These are phyloP conservation scores for Anisognathus igniventris DNA, from an alignment of 2,797 vertebrate species.

Conservation along the genomic window DNA sequence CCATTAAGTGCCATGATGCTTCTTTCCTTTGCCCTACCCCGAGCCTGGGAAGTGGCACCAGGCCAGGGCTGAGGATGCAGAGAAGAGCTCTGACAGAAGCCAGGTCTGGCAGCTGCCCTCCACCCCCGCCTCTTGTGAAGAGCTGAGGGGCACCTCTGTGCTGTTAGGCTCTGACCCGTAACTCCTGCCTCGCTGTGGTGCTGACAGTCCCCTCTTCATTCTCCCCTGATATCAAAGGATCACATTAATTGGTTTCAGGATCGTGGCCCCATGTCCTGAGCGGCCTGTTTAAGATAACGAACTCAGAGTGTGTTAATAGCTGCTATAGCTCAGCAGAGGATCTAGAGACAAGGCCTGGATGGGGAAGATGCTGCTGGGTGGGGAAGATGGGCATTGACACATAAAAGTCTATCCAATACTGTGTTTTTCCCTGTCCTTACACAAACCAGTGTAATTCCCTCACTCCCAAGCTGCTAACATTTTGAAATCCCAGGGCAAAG, in stretches of 20 bases:
- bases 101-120: not conserved
- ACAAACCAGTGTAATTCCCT: not conserved
- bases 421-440: not conserved
- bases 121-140: not conserved
- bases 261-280: conserved; percentile 50
- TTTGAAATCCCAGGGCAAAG: not conserved
- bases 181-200: not conserved
- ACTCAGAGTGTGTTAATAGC: conserved; percentile 43
- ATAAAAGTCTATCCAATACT: not conserved
- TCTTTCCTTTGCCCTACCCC: not conserved
- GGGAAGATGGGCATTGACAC: not conserved
- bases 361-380: not conserved
- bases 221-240: conserved; percentile 47
- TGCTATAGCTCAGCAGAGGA: not conserved
- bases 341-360: not conserved
- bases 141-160: conserved; percentile 23
- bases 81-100: not conserved
- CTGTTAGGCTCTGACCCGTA: conserved; percentile 51
- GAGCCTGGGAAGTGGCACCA: not conserved
- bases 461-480: not conserved
- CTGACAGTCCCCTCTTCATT: conserved; percentile 46
- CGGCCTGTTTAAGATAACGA: conserved; percentile 57
- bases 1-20: fast-evolving
- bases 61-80: not conserved
- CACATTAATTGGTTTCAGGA: conserved; percentile 67